Evolutionary conservation across 2,113 vertebrate genomes (phyloP).

Genomic region (Leiothrix lutea): DNA sequence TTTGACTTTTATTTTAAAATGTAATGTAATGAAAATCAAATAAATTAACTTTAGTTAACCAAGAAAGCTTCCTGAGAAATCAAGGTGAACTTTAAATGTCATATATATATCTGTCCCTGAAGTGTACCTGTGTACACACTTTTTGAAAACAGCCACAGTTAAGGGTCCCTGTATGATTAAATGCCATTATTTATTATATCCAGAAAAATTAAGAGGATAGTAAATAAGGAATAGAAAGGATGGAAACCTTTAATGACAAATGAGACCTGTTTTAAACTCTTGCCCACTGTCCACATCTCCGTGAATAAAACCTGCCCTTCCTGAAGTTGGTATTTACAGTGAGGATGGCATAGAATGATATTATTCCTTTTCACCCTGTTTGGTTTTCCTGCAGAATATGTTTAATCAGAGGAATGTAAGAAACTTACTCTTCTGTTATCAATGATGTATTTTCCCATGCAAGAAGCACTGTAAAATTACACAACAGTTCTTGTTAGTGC

Average conservation of each 20-base stretch:
- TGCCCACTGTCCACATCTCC: neutral
- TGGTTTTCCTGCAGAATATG: neutral
- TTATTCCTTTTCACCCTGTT: neutral
- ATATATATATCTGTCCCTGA: neutral
- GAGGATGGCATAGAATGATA: neutral
- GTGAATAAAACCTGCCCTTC: neutral
- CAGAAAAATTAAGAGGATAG: neutral
- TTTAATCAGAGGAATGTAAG: neutral
- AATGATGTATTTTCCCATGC: neutral
- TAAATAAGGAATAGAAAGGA: neutral
- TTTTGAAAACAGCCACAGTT: neutral
- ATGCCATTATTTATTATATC: neutral
- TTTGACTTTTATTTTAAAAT: neutral
- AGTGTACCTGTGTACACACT: rapidly evolving
- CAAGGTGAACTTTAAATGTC: neutral
- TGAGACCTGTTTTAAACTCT: neutral
- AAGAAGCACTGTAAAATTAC: neutral
- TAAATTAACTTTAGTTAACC: neutral
- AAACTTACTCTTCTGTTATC: neutral
- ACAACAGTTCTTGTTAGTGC: neutral
- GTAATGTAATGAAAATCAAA: neutral
- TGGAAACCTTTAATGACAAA: neutral
- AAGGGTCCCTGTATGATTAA: neutral
- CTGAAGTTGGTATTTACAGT: neutral
- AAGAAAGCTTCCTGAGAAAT: neutral